Conservation (phyloP, 2,113 vertebrate genomes). For the Psophia crepitans region DNA sequence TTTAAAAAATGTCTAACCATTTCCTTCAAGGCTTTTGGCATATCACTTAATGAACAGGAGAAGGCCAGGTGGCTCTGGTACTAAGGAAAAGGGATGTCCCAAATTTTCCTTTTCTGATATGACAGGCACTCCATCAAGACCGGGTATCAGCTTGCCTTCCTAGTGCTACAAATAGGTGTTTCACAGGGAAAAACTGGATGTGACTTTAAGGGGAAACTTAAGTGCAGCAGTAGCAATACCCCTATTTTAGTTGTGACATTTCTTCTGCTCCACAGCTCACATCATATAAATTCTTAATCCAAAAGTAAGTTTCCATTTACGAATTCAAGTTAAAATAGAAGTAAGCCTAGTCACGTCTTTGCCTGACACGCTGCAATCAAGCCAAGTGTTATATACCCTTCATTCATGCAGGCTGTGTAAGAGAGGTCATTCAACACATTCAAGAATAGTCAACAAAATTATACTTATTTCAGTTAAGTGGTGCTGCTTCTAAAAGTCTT, state of each 20-base stretch:
- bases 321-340: not conserved
- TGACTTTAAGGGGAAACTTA: not conserved
- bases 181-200: not conserved
- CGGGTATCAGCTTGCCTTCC: not conserved
- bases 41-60: not conserved
- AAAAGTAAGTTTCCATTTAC: not conserved
- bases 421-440: not conserved
- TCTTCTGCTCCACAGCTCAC: not conserved
- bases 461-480: not conserved
- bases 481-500: not conserved
- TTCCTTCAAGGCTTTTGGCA: not conserved
- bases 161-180: not conserved
- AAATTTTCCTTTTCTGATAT: not conserved
- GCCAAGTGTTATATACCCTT: not conserved
- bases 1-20: not conserved
- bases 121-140: not conserved
- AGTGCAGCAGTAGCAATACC: not conserved
- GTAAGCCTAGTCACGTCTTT: not conserved
- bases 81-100: not conserved
- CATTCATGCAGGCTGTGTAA: not conserved
- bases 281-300: not conserved
- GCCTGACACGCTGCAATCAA: not conserved
- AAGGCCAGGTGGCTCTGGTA: not conserved
- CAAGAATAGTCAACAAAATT: not conserved
- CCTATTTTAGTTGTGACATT: fast-evolving